Conservation (phyloP, 2,888 invertebrate species). For the Hydriomena furcata region DNA sequence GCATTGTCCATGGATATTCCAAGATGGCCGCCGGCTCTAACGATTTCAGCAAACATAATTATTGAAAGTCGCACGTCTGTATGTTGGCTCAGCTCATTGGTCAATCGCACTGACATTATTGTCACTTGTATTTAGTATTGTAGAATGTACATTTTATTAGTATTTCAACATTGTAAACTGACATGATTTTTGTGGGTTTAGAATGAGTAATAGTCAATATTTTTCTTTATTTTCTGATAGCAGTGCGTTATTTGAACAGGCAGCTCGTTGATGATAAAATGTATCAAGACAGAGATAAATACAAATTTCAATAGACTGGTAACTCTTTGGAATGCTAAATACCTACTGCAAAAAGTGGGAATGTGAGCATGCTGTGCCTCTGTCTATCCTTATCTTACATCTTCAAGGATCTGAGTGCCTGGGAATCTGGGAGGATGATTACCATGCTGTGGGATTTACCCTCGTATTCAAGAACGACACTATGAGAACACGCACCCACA, state of each 20-base stretch:
- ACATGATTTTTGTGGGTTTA: conserved; percentile 34
- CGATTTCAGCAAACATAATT: conserved; percentile 77
- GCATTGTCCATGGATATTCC: conserved; percentile 42
- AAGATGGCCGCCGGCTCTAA: conserved; percentile 70
- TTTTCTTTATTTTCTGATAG: conserved; percentile 23
- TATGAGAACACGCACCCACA: too few relatives aligned
- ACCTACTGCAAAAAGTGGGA: too few relatives aligned
- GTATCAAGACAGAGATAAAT: too few relatives aligned
- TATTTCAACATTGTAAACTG: conserved; percentile 28
- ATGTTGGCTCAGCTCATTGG: conserved; percentile 74
- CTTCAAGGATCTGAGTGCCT: too few relatives aligned
- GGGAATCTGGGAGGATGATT: too few relatives aligned
- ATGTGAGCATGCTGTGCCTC: too few relatives aligned
- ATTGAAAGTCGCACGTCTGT: conserved; percentile 75
- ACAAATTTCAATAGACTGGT: too few relatives aligned
- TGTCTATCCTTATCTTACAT: too few relatives aligned
- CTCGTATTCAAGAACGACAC: too few relatives aligned
- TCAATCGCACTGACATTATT: conserved; percentile 52
- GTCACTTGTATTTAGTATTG: conserved; percentile 52
- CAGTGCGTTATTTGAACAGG: conserved; percentile 14
- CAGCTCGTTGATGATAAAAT: conserved; percentile 7
- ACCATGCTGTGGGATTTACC: too few relatives aligned
- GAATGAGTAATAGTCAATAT: conserved; percentile 35
- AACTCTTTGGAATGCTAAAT: too few relatives aligned
- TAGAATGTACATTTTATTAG: conserved; percentile 35